Evolutionary conservation across 2,113 vertebrate genomes (phyloP).

Genomic region (Pelobates fuscus): DNA sequence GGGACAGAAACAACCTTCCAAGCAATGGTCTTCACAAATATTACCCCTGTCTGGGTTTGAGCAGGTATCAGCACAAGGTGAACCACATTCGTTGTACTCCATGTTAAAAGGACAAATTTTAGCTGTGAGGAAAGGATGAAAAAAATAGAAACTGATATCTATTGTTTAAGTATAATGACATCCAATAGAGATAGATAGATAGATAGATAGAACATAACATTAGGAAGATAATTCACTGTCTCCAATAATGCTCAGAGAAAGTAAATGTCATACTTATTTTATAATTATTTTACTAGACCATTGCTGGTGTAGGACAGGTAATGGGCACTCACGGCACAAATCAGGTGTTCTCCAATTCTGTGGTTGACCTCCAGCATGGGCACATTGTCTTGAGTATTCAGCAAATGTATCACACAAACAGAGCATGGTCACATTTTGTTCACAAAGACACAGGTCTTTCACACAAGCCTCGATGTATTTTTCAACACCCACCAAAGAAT

Average conservation of each 20-base stretch:
- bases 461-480: slow-evolving; percentile 63
- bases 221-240: too few relatives aligned
- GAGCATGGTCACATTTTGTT: slow-evolving; percentile 9
- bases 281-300: too few relatives aligned
- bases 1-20: slow-evolving; percentile 83
- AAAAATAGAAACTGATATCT: too few relatives aligned
- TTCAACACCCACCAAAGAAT: slow-evolving; percentile 56
- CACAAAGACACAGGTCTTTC: slow-evolving; percentile 69
- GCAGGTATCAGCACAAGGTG: slow-evolving; percentile 77
- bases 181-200: too few relatives aligned
- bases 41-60: slow-evolving; percentile 72
- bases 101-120: slow-evolving; percentile 74
- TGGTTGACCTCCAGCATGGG: slow-evolving; percentile 72
- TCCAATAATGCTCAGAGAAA: too few relatives aligned
- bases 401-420: slow-evolving; percentile 71
- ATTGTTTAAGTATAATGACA: too few relatives aligned
- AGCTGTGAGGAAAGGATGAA: slow-evolving; percentile 60
- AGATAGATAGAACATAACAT: too few relatives aligned
- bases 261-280: too few relatives aligned
- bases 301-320: too few relatives aligned
- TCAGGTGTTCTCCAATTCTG: slow-evolving; percentile 68
- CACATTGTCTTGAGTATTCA: slow-evolving; percentile 77
- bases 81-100: slow-evolving; percentile 77
- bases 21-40: slow-evolving; percentile 76
- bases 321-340: slow-evolving; percentile 75